Conservation (phyloP, 2,888 invertebrate genomes). For the Caenorhabditis auriculariae region DNA sequence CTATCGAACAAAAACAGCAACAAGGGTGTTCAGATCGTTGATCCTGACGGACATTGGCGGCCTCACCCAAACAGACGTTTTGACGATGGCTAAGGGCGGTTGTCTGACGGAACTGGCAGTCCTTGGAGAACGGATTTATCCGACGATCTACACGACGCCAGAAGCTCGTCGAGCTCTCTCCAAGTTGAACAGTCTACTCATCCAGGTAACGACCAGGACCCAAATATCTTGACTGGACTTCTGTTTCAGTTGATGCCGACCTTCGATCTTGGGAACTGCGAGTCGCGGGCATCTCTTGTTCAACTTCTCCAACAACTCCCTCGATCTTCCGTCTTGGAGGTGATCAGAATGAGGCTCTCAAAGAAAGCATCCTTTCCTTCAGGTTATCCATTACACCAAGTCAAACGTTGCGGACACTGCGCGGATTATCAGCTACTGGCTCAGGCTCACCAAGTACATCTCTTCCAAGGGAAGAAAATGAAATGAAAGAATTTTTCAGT, state of each 20-base stretch:
- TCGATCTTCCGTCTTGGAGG: background rate
- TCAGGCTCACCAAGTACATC: slow-evolving; percentile 12
- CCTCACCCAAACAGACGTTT: slow-evolving; percentile 8
- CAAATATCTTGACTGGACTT: background rate
- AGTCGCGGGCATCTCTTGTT: slow-evolving; percentile 1
- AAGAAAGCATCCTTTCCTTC: background rate
- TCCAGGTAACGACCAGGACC: slow-evolving; percentile 10
- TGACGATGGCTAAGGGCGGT: slow-evolving; percentile 2
- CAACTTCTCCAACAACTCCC: slow-evolving; percentile 8
- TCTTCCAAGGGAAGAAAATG: no score
- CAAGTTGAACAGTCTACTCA: slow-evolving; percentile 14
- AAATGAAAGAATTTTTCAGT: background rate
- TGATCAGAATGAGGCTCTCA: background rate
- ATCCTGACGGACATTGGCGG: slow-evolving; percentile 24
- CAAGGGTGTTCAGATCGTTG: slow-evolving; percentile 17
- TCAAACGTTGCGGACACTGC: slow-evolving; percentile 9
- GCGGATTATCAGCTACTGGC: slow-evolving; percentile 21
- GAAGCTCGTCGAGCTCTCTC: slow-evolving; percentile 8
- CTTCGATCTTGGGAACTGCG: slow-evolving; percentile 4
- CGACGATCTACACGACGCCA: slow-evolving; percentile 7
- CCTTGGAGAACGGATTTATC: slow-evolving; percentile 11
- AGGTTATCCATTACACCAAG: slow-evolving; percentile 12
- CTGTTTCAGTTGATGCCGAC: slow-evolving; percentile 9
- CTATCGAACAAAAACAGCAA: slow-evolving; percentile 3
- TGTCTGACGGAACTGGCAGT: slow-evolving; percentile 18